Evolutionary conservation across 2,888 invertebrate species (phyloP), one percentile per base, ranked within the genome.

Genomic region (Sylvicola cinctus): DNA sequence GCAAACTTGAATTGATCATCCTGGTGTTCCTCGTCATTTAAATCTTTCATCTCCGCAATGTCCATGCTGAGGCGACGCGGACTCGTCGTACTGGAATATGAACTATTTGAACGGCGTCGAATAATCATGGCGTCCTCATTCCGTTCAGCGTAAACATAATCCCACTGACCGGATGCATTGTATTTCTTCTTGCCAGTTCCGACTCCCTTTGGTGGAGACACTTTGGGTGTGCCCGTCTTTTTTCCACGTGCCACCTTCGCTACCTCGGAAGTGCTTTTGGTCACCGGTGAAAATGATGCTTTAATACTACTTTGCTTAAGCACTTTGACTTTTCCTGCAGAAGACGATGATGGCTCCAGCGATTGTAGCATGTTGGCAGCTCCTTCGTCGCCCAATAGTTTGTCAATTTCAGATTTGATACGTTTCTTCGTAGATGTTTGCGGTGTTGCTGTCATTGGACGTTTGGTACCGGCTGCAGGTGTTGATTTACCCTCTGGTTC

Each of bases 311-410:
- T n/a, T n/a, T n/a, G n/a, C n/a, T n/a, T n/a, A n/a, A n/a, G n/a
- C n/a, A n/a, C n/a, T n/a, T n/a, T n/a, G n/a, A n/a, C n/a, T n/a
- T n/a, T n/a, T 25, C 25, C 25, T 7, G 8, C 11, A 7, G 11
- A 11, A 8, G 11, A 7, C 11, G 25, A 11, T 25, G 7, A 8
- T 8, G 25, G 11, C 7, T 25, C 25, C 7, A 7, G 7, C 8
- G 80, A 75, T 47, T 79, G 80, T 29, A 85, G 61, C 71, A 85
- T 76, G 54, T 84, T 84, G 2, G 80, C 75, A 3, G 84, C 83
- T 2, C 85, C 84, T 50, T 85, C 85, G 50, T 85, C 85, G 58
- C 77, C 78, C 39, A 85, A 58, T 33, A 85, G 53, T 38, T 64
- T 70, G 46, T 83, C 81, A 34, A 85, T 65, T 59, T 85, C 85